These are phyloP conservation scores for Crocallis elinguaria DNA, from an alignment of 2,888 invertebrate genomes.

Conservation along the genomic window DNA sequence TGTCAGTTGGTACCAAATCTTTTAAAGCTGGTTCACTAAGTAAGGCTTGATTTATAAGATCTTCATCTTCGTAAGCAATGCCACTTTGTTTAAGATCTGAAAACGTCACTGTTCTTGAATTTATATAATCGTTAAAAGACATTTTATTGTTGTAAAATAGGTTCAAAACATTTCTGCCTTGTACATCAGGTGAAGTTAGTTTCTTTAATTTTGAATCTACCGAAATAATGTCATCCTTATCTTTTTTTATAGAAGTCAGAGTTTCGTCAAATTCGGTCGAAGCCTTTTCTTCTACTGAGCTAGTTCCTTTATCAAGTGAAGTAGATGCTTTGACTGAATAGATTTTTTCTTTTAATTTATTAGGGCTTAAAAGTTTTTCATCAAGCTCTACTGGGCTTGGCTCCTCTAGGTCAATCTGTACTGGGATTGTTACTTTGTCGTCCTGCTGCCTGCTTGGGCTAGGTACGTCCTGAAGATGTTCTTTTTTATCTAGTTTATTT, in stretches of 20 bases:
- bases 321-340: too few species aligned
- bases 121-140: slow-evolving; percentile 13
- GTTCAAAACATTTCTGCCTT: neutral
- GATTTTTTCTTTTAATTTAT: too few species aligned
- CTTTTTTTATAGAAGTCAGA: too few species aligned
- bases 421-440: slow-evolving; percentile 14
- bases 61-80: slow-evolving; percentile 11
- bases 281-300: too few species aligned
- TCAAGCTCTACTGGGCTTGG: neutral
- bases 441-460: too few species aligned
- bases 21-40: slow-evolving; percentile 9
- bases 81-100: slow-evolving; percentile 13
- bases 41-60: slow-evolving; percentile 9
- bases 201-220: neutral
- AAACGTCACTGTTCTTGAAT: slow-evolving; percentile 5
- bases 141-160: slow-evolving; percentile 19
- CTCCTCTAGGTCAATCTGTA: slow-evolving; percentile 4
- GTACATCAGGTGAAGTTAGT: neutral
- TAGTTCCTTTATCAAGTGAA: too few species aligned
- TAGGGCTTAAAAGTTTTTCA: slow-evolving; percentile 3
- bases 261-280: too few species aligned
- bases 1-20: slow-evolving; percentile 9
- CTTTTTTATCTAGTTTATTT: neutral
- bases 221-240: too few species aligned
- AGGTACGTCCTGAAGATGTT: too few species aligned